Evolutionary conservation across 2,888 invertebrate genomes (phyloP), one percentile per base, ranked within the genome.

Genomic region (Ceriagrion tenellum): DNA sequence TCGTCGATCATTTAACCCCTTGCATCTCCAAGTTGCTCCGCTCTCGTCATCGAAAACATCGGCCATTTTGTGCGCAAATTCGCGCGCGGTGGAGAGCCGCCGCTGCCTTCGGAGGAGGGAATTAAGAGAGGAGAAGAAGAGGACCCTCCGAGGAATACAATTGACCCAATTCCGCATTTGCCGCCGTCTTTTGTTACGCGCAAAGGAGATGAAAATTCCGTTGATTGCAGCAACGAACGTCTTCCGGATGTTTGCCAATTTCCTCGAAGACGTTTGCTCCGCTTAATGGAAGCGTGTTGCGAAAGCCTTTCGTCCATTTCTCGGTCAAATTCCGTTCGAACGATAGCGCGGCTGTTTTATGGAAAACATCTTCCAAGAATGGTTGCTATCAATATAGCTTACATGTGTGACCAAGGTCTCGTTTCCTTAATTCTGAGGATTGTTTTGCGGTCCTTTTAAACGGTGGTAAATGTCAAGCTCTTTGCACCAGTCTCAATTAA

Each of bases 191-290:
- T 63, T 93, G 93, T 93, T 93, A 93, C 93, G 47, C 55, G 55
- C 63, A 35, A 35, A 59, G 93, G 93, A 40, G 69, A 81, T 81
- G 81, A 81, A 93, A 93, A 93, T 93, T 63, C 93, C 69, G 93
- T 74, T 93, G 93, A 93, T 93, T 93, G 93, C 93, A 93, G 69
- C 93, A 93, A 93, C 55, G 74, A 69, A 47, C 93, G 93, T 93
- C 93, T 93, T 93, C 93, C 93, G 93, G 91, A 63, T 69, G 69
- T 93, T 93, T 93, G 63, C 69, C 93, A 69, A 93, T 93, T 93
- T 56, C 93, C 69, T 93, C 47, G 40, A 69, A 93, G 93, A 93
- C 93, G 93, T 55, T 91, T 30, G 63, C 40, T 69, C 93, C 93
- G 93, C 81, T 81, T 81, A 81, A 74, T 93, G 69, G n/a, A 55